Percentiles rank a stretch among this genome's conserved stretches.
Evolutionary conservation across 2,888 invertebrate genomes (phyloP).

Genomic region (Aphodius granarius): DNA sequence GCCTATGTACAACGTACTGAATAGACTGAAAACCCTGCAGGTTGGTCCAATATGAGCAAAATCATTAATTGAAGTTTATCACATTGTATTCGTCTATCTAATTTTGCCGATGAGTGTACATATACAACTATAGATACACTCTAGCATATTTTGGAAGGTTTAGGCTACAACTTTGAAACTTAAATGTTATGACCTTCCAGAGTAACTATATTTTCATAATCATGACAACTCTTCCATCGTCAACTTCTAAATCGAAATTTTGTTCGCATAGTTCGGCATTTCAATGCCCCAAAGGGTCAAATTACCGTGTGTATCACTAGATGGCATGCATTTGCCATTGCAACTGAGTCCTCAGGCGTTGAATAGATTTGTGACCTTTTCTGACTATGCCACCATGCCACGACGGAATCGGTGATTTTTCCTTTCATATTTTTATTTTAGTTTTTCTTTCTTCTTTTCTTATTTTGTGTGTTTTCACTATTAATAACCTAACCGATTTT

Average conservation of each 20-base stretch:
- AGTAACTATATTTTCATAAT: neutral
- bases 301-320: constrained; percentile 48
- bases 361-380: constrained; percentile 44
- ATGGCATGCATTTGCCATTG: constrained; percentile 48
- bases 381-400: constrained; percentile 48
- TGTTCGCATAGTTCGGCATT: constrained; percentile 43
- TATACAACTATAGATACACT: no score
- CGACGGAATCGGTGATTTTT: constrained; percentile 39
- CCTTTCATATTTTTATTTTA: constrained; percentile 22
- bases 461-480: neutral
- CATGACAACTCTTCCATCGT: neutral
- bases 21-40: no score
- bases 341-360: constrained; percentile 49
- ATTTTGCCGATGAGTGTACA: no score
- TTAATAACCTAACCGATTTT: neutral
- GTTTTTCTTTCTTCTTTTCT: constrained; percentile 13
- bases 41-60: no score
- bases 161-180: no score
- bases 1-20: no score
- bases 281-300: constrained; percentile 51
- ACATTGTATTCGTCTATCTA: no score
- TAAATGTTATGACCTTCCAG: neutral
- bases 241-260: constrained; percentile 1
- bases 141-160: no score
- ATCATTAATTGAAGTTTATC: no score